Conservation (phyloP, 2,888 invertebrate species). For the Sacculina carcini region DNA sequence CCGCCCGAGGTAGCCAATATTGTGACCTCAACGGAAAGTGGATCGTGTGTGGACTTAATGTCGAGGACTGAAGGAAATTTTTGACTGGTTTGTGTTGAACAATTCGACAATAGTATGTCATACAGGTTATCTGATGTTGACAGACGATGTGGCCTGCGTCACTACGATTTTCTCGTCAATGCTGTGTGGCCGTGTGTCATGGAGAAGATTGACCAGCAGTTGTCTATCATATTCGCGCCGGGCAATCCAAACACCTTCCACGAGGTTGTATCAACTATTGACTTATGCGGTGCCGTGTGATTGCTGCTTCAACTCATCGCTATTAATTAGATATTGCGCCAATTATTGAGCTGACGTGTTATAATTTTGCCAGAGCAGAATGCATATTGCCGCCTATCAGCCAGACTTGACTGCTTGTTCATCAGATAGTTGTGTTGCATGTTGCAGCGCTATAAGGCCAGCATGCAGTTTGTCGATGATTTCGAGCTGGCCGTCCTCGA, state of each 20-base stretch:
- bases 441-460: constrained; percentile 40
- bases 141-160: constrained; percentile 22
- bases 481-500: constrained; percentile 41
- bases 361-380: too few relatives aligned
- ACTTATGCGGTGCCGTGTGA: neutral
- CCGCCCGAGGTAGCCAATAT: too few relatives aligned
- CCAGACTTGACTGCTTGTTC: too few relatives aligned
- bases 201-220: constrained; percentile 25
- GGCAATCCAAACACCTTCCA: constrained; percentile 74
- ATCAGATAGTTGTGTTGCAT: neutral
- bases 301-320: neutral
- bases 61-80: too few relatives aligned
- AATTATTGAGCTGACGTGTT: too few relatives aligned
- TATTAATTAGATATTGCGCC: neutral
- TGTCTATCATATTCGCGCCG: constrained; percentile 62
- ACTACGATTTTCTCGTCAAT: constrained; percentile 51
- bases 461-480: constrained; percentile 41
- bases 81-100: too few relatives aligned
- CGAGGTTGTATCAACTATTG: constrained; percentile 21
- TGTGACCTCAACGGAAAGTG: too few relatives aligned
- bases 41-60: too few relatives aligned
- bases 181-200: constrained; percentile 66
- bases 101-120: too few relatives aligned
- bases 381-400: too few relatives aligned
- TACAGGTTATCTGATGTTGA: too few relatives aligned